Base-by-base conservation (phyloP, 2,797 vertebrate species). In the Cirrhinus molitorella region DNA sequence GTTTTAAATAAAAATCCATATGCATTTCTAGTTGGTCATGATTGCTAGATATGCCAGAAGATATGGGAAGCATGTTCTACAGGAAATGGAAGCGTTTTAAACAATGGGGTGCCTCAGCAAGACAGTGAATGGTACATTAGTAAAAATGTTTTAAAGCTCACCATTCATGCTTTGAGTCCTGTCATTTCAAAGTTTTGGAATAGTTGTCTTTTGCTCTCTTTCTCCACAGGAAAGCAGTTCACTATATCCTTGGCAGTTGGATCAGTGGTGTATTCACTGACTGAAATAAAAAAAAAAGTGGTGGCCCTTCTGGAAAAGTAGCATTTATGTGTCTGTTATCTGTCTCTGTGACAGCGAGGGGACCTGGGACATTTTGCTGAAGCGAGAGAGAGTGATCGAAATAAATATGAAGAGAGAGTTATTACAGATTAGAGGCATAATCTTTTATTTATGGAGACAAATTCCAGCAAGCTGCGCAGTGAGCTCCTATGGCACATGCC, bases 401-500 rank as follows among this genome's bases (percentile, higher is more conserved):
- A 81, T 34, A 72, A 37, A 57, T 79, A 80, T 49, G 70, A 67
- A 28, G 31, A 82, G 28, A 66, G 79, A 84, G 12, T 71, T 71
- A 83, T 51, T 71, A 70, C 81, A 83, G 74, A 78, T 83, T 83
- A 83, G 66, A 71, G 40, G 61, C 75, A 10, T 71, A 83, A 86
- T 87, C 66, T 86, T 86, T 87, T 89, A 85, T 89, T 89, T 87
- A 87, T 89, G 72, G 84, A 84, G 84, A 85, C 88, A 85, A 88
- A 88, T 84, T 83, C 57, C 81, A 77, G 86, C 79, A 84, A 81
- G 68, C 75, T 66, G 65, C 34, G 12, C 43, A 67, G 59, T 65
- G 72, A 83, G 76, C 53, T 71, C 82, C 80, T 49, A 80, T 86
- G 84, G 76, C 80, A 80, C 80, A 78, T 81, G 80, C 68, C 86